phyloP scores from a whole-genome alignment of 1,140 invertebrate genomes.

The Proales similis region DNA sequence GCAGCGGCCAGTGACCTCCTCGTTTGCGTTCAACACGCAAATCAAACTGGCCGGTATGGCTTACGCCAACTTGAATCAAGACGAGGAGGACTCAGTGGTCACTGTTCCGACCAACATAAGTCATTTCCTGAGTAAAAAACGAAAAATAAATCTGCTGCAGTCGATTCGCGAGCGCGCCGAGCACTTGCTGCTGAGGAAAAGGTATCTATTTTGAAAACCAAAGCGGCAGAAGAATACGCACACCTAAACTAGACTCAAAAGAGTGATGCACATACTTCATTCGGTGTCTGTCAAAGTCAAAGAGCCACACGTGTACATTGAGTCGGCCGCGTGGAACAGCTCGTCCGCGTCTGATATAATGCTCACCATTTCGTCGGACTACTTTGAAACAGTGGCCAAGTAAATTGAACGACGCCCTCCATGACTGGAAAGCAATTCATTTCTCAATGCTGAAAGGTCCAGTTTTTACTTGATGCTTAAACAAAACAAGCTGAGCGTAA shows the following conservation, averaged over 20 bases:
- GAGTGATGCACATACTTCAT: slow-evolving; percentile 30
- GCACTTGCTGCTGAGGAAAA: slow-evolving; percentile 32
- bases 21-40: slow-evolving; percentile 27
- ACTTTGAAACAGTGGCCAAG: slow-evolving; percentile 17
- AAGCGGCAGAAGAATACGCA: background rate
- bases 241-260: background rate
- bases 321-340: slow-evolving; percentile 25
- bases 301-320: slow-evolving; percentile 8
- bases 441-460: background rate
- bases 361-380: slow-evolving; percentile 3
- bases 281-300: slow-evolving; percentile 11
- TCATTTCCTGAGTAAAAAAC: slow-evolving; percentile 30
- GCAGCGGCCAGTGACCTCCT: slow-evolving; percentile 19
- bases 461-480: slow-evolving; percentile 18
- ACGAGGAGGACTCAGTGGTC: slow-evolving; percentile 31
- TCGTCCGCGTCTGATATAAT: slow-evolving; percentile 13
- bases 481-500: background rate
- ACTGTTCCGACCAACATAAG: slow-evolving; percentile 25
- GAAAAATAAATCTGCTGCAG: slow-evolving; percentile 34
- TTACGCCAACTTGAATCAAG: slow-evolving; percentile 25
- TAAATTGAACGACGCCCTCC: background rate
- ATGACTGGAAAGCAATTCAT: background rate
- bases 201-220: background rate
- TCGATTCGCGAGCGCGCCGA: slow-evolving; percentile 29
- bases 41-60: slow-evolving; percentile 37